phyloP scores from a whole-genome alignment of 2,888 invertebrate species.

The Thelaira solivaga region DNA sequence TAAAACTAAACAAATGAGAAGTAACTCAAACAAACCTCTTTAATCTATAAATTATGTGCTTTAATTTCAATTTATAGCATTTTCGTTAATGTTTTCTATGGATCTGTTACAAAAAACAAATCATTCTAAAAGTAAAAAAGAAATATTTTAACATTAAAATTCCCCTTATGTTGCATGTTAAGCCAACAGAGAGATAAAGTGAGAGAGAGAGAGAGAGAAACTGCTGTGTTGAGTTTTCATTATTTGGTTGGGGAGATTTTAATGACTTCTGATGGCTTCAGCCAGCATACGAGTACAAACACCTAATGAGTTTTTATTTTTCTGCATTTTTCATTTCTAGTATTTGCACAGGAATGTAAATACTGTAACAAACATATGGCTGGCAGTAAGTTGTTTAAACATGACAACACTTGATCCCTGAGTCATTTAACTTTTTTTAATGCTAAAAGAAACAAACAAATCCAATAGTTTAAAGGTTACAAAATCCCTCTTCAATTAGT shows the following conservation, averaged over 20 bases:
- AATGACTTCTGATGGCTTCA: conserved; percentile 50
- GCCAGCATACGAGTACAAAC: conserved; percentile 19
- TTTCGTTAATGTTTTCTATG: conserved; percentile 2
- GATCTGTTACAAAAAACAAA: too few relatives aligned
- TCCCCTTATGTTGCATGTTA: not conserved
- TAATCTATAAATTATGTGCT: not conserved
- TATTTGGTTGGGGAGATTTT: conserved; percentile 24
- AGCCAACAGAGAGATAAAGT: not conserved
- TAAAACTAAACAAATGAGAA: too few relatives aligned
- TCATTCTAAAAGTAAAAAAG: not conserved
- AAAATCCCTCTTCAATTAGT: not conserved
- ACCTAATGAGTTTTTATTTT: conserved; percentile 29
- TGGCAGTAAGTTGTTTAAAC: not conserved
- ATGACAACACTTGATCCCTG: not conserved
- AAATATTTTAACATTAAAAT: conserved; percentile 29
- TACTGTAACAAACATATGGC: conserved; percentile 5
- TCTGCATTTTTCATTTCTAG: not conserved
- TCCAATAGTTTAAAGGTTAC: not conserved
- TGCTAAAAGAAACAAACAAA: conserved; percentile 3
- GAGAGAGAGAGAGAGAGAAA: too few relatives aligned
- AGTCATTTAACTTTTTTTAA: too few relatives aligned
- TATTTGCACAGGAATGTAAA: too few relatives aligned
- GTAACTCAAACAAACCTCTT: not conserved
- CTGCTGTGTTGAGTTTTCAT: conserved; percentile 9
- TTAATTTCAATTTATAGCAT: not conserved